Base-by-base conservation (phyloP, 64 coral and sea anemone genomes). In the Montipora efflorescens region DNA sequence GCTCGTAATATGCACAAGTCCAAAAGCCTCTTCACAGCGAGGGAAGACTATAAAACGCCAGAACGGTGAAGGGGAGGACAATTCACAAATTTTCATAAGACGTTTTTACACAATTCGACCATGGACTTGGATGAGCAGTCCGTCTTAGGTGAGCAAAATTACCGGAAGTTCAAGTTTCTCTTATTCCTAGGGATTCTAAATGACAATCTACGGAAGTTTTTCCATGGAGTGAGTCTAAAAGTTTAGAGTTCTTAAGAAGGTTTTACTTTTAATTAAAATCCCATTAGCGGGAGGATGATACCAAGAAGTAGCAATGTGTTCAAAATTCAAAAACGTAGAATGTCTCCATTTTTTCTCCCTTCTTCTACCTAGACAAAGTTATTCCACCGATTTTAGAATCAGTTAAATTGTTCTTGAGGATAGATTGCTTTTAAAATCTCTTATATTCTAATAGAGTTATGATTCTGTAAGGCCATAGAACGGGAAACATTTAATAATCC, bases 201-300 rank as follows among this genome's bases (percentile, higher is more conserved):
- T 76, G 52, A 76, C 50, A 76, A 16, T 19, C 72, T 59, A 76
- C 87, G 87, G 87, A 88, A 88, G 73, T 77, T 93, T 86, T 93
- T 52, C 58, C 19, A 23, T 46, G 77, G 2, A 52, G 76, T 48
- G 67, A 71, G 46, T 80, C 69, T 93, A 87, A 74, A 88, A 80
- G 59, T 93, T 94, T 20, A 51, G 51, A 87, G 46, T 95, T 90
- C 93, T 87, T 90, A 77, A 84, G 36, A 95, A 76, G 87, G 80
- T 95, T 95, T 95, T 95, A 90, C 82, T 90, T 90, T 95, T 90
- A 95, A 95, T 95, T 95, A 95, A 95, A 85, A 95, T 88, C 93
- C 93, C 80, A 95, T 95, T 95, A 95, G 84, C 88, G 68, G 77
- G 88, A 59, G 68, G 61, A 90, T 77, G 93, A 95, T 90, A 86